Conservation (phyloP, 2,113 vertebrate species). For the Strigops habroptila region DNA sequence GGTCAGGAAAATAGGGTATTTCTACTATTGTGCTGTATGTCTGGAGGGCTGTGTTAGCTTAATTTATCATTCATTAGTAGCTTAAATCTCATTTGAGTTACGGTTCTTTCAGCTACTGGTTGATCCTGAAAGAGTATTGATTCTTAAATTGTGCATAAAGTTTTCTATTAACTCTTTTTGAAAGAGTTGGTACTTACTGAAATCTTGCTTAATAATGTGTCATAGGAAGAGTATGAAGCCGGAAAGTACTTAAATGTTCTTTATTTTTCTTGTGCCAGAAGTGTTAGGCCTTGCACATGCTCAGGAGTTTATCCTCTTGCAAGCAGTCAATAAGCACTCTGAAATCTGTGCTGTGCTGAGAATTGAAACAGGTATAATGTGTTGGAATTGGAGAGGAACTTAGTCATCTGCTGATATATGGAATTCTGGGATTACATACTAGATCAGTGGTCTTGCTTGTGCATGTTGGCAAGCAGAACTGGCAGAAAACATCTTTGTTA, state of each 20-base stretch:
- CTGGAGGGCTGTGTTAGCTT: not conserved
- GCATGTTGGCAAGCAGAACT: not conserved
- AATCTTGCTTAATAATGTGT: not conserved
- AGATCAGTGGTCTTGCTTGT: not conserved
- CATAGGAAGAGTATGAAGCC: not conserved
- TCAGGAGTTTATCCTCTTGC: not conserved
- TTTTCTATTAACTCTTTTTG: not conserved
- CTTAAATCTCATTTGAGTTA: not conserved
- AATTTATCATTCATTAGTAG: not conserved
- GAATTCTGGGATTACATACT: not conserved
- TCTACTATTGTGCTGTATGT: not conserved
- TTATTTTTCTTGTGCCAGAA: not conserved
- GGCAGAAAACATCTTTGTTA: not conserved
- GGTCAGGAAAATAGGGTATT: not conserved
- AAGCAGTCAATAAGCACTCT: not conserved
- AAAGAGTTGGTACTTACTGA: not conserved
- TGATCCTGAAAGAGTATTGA: not conserved
- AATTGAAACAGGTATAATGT: not conserved
- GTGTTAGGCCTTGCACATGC: not conserved
- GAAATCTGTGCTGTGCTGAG: not conserved
- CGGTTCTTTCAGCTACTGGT: not conserved
- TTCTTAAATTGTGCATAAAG: not conserved
- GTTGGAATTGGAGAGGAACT: not conserved
- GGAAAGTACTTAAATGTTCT: not conserved
- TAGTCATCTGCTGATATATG: not conserved